Evolutionary conservation across 1,140 invertebrate genomes (phyloP).

Genomic region (Anastrepha ludens): DNA sequence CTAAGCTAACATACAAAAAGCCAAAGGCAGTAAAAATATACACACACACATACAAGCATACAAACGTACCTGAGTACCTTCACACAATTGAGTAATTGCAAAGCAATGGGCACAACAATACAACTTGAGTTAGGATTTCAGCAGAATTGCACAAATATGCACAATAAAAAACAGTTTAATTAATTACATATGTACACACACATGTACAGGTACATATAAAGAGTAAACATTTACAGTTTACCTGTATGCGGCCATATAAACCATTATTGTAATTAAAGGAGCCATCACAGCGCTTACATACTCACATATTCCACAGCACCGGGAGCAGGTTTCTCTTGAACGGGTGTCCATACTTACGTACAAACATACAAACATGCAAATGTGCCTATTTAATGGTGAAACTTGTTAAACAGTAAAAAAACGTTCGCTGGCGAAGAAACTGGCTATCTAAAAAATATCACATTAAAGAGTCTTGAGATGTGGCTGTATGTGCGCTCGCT

Average conservation of each 20-base stretch:
- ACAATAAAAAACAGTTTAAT: background rate
- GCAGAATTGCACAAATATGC: background rate
- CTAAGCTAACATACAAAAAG: background rate
- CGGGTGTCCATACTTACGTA: background rate
- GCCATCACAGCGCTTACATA: background rate
- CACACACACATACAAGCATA: background rate
- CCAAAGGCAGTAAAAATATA: background rate
- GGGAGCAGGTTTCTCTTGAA: conserved; percentile 2
- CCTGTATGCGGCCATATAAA: background rate
- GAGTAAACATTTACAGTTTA: background rate
- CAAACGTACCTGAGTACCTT: conserved; percentile 5
- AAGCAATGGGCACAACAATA: conserved; percentile 19
- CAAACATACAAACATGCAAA: background rate
- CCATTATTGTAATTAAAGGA: conserved; percentile 28
- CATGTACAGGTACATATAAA: background rate
- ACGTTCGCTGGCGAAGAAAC: background rate
- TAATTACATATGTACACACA: background rate
- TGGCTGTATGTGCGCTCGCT: background rate
- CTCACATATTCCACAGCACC: background rate
- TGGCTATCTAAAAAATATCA: conserved; percentile 17
- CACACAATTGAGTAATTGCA: conserved; percentile 33
- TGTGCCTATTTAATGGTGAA: background rate
- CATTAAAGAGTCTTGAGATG: conserved; percentile 9
- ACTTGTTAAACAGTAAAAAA: background rate
- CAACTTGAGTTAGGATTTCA: background rate